These are phyloP conservation scores for Diceros bicornis DNA, from an alignment of 2,797 vertebrate species.

Conservation along the genomic window DNA sequence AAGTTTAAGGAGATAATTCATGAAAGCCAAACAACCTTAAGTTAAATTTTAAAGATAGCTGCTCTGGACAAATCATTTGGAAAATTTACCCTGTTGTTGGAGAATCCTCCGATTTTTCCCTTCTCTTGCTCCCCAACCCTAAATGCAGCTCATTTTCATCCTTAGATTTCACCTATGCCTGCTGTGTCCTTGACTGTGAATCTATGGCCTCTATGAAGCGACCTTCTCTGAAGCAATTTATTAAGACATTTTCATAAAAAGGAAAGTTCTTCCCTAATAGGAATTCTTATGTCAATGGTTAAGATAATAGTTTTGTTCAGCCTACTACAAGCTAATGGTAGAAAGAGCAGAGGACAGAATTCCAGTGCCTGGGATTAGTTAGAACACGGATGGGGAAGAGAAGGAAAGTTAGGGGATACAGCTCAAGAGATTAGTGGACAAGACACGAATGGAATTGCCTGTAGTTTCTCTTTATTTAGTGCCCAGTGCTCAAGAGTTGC, in stretches of 20 bases:
- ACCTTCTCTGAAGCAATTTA: not conserved
- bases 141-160: not conserved
- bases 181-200: not conserved
- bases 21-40: not conserved
- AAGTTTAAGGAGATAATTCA: slow-evolving; percentile 3
- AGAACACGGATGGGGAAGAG: not conserved
- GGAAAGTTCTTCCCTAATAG: not conserved
- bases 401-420: not conserved
- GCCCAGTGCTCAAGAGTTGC: not conserved
- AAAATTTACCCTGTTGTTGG: not conserved
- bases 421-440: not conserved
- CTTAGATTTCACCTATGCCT: not conserved
- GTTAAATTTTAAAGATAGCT: not conserved
- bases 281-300: not conserved
- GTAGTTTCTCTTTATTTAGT: not conserved
- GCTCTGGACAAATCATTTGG: not conserved
- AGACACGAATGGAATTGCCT: not conserved
- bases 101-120: not conserved
- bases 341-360: slow-evolving; percentile 10
- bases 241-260: slow-evolving; percentile 30
- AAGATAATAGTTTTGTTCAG: not conserved
- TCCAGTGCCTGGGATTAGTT: not conserved
- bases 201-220: not conserved
- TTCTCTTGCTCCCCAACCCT: not conserved
- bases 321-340: not conserved